Percentiles rank a stretch among this genome's conserved stretches.
phyloP scores from a whole-genome alignment of 2,113 vertebrate genomes.

The Neogale vison region DNA sequence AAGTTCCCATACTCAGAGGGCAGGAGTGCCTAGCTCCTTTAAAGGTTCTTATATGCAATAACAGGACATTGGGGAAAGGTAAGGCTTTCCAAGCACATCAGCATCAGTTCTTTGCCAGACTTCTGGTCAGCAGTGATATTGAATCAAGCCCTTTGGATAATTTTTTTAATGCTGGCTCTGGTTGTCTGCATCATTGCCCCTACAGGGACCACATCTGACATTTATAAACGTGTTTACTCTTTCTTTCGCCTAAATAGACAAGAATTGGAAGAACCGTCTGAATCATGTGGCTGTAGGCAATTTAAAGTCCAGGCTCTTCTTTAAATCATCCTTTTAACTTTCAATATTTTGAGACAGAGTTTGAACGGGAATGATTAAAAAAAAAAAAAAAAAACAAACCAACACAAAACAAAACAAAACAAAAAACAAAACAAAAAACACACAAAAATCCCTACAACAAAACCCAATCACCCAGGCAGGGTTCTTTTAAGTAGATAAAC shows the following conservation, averaged over 20 bases:
- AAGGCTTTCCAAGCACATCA: conserved; percentile 58
- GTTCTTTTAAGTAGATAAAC: conserved; percentile 17
- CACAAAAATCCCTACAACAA: not conserved
- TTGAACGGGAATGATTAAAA: conserved; percentile 52
- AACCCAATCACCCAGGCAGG: not conserved
- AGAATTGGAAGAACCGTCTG: conserved; percentile 44
- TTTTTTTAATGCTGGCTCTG: conserved; percentile 65
- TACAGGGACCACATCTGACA: conserved; percentile 58
- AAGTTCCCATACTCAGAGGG: not conserved
- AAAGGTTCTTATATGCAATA: conserved; percentile 10
- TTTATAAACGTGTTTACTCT: conserved; percentile 71
- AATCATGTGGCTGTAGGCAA: conserved; percentile 67
- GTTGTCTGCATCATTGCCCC: conserved; percentile 64
- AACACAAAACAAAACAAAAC: not conserved
- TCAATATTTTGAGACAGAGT: conserved; percentile 58
- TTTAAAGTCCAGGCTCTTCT: conserved; percentile 44
- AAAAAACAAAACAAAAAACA: not conserved
- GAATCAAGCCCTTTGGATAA: conserved; percentile 70
- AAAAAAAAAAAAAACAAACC: not conserved
- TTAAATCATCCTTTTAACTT: conserved; percentile 69
- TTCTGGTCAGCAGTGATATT: conserved; percentile 58
- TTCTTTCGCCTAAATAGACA: conserved; percentile 53
- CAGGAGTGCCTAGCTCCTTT: not conserved
- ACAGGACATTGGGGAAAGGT: not conserved
- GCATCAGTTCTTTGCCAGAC: conserved; percentile 46